Evolutionary conservation across 2,113 vertebrate species (phyloP), one percentile per base, ranked within the genome.

Genomic region (Taurulus bubalis): DNA sequence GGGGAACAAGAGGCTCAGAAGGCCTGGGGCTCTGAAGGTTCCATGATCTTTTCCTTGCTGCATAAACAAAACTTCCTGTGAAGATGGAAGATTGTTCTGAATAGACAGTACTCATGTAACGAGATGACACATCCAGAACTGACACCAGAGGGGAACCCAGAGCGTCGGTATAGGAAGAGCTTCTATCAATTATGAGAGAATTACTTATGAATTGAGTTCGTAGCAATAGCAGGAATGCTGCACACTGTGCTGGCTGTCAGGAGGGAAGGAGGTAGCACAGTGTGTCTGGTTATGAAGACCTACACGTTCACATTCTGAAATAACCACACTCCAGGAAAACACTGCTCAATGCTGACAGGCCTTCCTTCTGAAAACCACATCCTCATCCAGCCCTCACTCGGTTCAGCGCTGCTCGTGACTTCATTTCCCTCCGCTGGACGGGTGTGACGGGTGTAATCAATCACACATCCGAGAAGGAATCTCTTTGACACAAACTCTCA

Each of bases 401-500:
- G 42, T 72, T 55, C 53, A 72, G 77, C 26, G 74, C 47, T 24
- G 11, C 62, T 47, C 20, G 34, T 71, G 77, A 76, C 74, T 87
- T 77, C 0, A 83, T 84, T 80, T 85, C 64, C 84, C 12, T 18
- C 62, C 34, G 63, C 47, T 34, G 84, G 81, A 88, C 22, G 18
- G 32, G 42, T 40, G 51, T 75, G 81, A 88, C 22, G 18, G 32
- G 42, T 40, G 51, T 75, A 86, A 91, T 90, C 85, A 81, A 91
- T 90, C 85, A 89, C 62, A 82, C 63, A 79, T 62, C 56, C 73
- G 81, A 67, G 72, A 85, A 84, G 67, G 53, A 80, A 79, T 79
- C 67, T 66, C 75, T 84, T 82, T 85, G 77, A 84, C 75, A 66
- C 80, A 69, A 71, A 77, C 68, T 80, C 56, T 87, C 75, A 84